A percentile compares a stretch with the other conserved stretches of the same genome.
Evolutionary conservation across 2,888 invertebrate genomes (phyloP).

Genomic region (Dendrolimus pini): DNA sequence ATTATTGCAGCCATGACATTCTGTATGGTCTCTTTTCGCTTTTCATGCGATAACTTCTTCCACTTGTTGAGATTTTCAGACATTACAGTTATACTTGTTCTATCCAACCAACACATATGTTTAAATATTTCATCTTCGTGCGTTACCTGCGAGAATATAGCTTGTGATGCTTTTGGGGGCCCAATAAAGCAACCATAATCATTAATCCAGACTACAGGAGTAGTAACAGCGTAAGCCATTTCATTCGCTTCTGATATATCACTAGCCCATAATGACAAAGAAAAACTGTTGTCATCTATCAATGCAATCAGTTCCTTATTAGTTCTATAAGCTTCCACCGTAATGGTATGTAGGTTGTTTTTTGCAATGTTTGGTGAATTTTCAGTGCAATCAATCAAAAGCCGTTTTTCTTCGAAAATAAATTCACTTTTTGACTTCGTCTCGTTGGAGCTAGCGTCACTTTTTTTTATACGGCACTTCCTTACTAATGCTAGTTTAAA

Average conservation of each 20-base stretch:
- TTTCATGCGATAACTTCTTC: not conserved
- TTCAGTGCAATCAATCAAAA: constrained; percentile 23
- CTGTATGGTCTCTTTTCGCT: not conserved
- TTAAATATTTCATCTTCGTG: no score
- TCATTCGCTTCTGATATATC: constrained; percentile 39
- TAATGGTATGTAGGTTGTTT: constrained; percentile 5
- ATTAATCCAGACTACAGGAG: constrained; percentile 41
- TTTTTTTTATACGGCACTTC: constrained; percentile 23
- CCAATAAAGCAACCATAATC: constrained; percentile 31
- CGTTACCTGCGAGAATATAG: constrained; percentile 7
- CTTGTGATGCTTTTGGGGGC: constrained; percentile 17
- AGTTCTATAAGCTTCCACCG: constrained; percentile 43
- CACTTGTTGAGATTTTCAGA: constrained; percentile 3
- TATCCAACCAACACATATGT: rapidly evolving
- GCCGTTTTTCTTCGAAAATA: constrained; percentile 14
- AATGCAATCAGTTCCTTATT: constrained; percentile 39
- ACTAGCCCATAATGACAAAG: constrained; percentile 41
- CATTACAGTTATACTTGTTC: not conserved
- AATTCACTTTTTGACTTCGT: constrained; percentile 8
- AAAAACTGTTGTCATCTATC: constrained; percentile 17
- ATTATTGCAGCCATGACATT: not conserved
- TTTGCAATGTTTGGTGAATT: not conserved
- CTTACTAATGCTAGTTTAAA: constrained; percentile 31
- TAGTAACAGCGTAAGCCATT: constrained; percentile 21
- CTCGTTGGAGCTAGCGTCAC: not conserved